phyloP scores from a whole-genome alignment of 2,797 vertebrate genomes.

The Lacerta bilineata region DNA sequence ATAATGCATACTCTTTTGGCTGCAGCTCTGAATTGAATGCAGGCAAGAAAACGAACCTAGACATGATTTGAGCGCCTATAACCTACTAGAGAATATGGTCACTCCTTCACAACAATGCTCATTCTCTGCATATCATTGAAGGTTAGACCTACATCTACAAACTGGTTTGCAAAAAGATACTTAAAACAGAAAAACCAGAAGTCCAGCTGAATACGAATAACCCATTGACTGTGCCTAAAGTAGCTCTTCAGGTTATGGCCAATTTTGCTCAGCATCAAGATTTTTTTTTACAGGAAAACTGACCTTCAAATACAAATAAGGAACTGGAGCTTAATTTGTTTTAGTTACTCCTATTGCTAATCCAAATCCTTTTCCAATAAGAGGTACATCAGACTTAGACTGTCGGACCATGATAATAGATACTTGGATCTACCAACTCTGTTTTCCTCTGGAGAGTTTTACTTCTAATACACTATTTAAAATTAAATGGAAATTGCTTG shows the following conservation, averaged over 20 bases:
- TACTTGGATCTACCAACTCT: background rate
- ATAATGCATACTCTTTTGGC: background rate
- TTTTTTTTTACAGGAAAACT: background rate
- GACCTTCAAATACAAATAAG: background rate
- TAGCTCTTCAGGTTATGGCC: background rate
- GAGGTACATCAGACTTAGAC: background rate
- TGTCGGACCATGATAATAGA: background rate
- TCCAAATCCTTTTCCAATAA: background rate
- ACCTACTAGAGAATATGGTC: background rate
- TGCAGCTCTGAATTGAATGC: background rate
- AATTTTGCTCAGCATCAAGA: background rate
- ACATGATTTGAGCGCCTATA: background rate
- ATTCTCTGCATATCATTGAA: background rate
- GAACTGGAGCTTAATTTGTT: background rate
- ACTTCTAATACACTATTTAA: background rate
- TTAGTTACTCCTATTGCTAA: background rate
- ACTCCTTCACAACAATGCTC: background rate
- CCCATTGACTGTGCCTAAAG: background rate
- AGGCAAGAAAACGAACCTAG: background rate
- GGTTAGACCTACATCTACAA: background rate
- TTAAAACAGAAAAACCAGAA: background rate
- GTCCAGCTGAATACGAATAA: background rate
- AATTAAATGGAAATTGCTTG: background rate
- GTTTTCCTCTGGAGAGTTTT: background rate
- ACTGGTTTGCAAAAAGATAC: background rate